These are phyloP conservation scores for Ericerus pela DNA, from an alignment of 1,140 invertebrate genomes.

Conservation along the genomic window DNA sequence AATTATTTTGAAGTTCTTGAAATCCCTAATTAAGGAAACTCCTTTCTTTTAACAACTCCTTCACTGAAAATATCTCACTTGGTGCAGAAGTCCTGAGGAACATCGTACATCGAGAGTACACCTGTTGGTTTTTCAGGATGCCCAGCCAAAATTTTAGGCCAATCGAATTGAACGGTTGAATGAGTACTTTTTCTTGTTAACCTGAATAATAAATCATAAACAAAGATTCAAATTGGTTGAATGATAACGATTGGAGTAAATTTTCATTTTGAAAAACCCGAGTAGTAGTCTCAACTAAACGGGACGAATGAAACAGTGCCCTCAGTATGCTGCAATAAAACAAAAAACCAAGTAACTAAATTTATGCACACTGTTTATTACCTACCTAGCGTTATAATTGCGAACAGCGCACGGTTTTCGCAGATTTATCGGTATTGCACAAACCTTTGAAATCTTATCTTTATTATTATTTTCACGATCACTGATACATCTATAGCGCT, in stretches of 20 bases:
- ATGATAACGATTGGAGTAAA: no score
- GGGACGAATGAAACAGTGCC: no score
- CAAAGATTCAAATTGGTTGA: no score
- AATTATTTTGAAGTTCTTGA: no score
- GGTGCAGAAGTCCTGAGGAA: neutral
- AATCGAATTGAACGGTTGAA: constrained; percentile 1
- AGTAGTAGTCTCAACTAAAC: no score
- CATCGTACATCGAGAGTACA: neutral
- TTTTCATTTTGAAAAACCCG: no score
- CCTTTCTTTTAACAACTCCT: no score
- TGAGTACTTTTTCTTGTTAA: constrained; percentile 1
- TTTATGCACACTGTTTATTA: no score
- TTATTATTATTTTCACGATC: constrained; percentile 4
- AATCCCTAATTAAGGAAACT: no score
- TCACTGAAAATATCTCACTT: no score
- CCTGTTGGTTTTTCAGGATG: constrained; percentile 5
- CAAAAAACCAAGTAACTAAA: no score
- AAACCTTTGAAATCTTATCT: neutral
- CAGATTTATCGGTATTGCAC: neutral
- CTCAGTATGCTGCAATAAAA: no score
- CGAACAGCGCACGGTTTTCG: constrained; percentile 4
- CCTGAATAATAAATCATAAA: neutral
- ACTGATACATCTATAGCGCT: constrained; percentile 5
- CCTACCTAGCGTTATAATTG: neutral
- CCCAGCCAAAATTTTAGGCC: constrained; percentile 9